Conservation (phyloP, 2,888 invertebrate genomes). For the Stenodera caucasica region DNA sequence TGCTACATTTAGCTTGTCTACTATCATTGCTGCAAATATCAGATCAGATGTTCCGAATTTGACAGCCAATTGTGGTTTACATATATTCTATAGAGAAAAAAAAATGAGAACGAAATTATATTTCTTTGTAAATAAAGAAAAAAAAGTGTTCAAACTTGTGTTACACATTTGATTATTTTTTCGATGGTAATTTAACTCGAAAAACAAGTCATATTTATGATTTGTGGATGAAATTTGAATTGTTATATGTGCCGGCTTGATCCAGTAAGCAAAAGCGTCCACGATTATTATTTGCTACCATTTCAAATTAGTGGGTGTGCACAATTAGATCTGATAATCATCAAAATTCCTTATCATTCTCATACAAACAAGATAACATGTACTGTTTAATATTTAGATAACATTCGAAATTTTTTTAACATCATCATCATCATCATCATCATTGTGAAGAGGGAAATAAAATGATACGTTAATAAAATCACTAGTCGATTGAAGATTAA, state of each 20-base stretch:
- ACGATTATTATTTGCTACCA: neutral
- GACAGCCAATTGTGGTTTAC: neutral
- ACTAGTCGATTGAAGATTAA: neutral
- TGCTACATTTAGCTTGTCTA: conserved; percentile 19
- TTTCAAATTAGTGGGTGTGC: conserved; percentile 5
- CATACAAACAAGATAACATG: neutral
- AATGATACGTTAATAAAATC: too few relatives aligned
- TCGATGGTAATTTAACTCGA: neutral
- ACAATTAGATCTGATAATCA: neutral
- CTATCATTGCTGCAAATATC: conserved; percentile 12
- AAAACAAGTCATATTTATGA: neutral
- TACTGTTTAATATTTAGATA: neutral
- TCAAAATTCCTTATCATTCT: neutral
- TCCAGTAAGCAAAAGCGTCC: neutral
- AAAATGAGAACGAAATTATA: neutral
- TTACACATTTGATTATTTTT: neutral
- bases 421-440: neutral
- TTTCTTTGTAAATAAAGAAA: neutral
- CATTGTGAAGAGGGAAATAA: too few relatives aligned
- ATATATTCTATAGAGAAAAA: neutral
- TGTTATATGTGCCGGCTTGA: neutral
- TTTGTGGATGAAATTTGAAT: neutral
- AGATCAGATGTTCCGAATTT: neutral
- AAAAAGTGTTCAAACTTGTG: neutral
- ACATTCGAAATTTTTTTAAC: neutral